Conservation (phyloP, 2,888 invertebrate species). For the Gerris lacustris region DNA sequence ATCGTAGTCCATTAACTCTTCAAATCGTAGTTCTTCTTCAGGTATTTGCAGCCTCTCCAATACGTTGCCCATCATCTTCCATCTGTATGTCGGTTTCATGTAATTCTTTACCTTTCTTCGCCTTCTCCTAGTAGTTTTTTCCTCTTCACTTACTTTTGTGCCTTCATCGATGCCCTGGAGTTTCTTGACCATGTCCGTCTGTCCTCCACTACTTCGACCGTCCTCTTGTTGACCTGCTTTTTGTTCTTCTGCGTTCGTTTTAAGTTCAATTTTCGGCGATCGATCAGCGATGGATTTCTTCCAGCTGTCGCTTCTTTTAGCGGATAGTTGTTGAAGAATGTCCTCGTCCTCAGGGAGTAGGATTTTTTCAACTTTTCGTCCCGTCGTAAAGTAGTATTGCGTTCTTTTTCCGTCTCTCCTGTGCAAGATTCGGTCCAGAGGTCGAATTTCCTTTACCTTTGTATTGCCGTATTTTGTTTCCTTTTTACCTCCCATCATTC, state of each 20-base stretch:
- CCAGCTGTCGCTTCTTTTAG: not conserved
- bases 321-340: not conserved
- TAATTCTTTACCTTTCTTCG: not conserved
- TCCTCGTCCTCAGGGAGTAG: slow-evolving; percentile 7
- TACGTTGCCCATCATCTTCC: not conserved
- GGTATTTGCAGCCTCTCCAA: slow-evolving; percentile 1
- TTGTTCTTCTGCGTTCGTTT: not conserved
- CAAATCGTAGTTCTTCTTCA: not conserved
- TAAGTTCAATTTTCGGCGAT: not conserved
- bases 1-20: not conserved
- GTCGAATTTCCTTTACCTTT: not conserved
- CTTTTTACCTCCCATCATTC: not conserved
- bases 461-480: not conserved
- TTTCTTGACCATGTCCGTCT: not conserved
- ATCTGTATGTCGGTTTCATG: slow-evolving; percentile 1
- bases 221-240: not conserved
- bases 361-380: slow-evolving; percentile 16
- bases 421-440: slow-evolving; percentile 17
- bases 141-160: not conserved
- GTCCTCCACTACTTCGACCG: not conserved
- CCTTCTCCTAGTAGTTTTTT: not conserved
- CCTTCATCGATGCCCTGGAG: not conserved
- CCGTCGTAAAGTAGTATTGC: slow-evolving; percentile 20
- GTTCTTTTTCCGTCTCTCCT: slow-evolving; percentile 16
- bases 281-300: not conserved